Evolutionary conservation across 2,888 invertebrate genomes (phyloP).

Genomic region (Eupithecia abbreviata): DNA sequence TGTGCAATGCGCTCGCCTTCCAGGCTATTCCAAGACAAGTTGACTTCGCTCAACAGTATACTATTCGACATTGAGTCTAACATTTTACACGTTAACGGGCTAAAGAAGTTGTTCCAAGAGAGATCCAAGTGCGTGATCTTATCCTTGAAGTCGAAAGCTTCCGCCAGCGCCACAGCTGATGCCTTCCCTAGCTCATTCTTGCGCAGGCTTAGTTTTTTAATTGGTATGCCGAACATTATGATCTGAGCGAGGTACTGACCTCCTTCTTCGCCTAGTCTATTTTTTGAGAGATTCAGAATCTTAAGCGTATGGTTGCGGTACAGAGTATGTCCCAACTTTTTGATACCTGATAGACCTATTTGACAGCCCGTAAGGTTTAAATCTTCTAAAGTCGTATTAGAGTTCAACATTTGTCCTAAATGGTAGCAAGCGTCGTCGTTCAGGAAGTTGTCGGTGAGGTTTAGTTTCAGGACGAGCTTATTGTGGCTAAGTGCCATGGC

Average conservation of each 20-base stretch:
- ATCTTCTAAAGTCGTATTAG: constrained; percentile 53
- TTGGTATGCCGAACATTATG: constrained; percentile 43
- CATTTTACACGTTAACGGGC: constrained; percentile 48
- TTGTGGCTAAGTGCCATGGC: constrained; percentile 56
- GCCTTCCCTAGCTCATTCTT: constrained; percentile 51
- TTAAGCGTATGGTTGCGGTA: constrained; percentile 47
- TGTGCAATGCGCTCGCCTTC: constrained; percentile 50
- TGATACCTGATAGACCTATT: constrained; percentile 54
- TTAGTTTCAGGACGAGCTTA: constrained; percentile 49
- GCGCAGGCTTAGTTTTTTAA: constrained; percentile 51
- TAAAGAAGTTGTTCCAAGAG: constrained; percentile 56
- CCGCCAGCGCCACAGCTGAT: constrained; percentile 50
- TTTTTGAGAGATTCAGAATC: constrained; percentile 51
- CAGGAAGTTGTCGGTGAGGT: constrained; percentile 58
- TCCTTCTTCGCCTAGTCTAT: constrained; percentile 56
- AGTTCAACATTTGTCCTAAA: constrained; percentile 54
- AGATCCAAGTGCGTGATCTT: constrained; percentile 54
- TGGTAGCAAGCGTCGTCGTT: constrained; percentile 60
- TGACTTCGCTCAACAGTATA: constrained; percentile 49
- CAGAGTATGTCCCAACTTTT: constrained; percentile 48
- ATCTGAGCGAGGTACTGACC: constrained; percentile 50
- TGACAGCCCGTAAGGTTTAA: constrained; percentile 57
- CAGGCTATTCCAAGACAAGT: constrained; percentile 56
- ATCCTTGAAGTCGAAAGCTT: constrained; percentile 50
- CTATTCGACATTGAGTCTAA: constrained; percentile 49